Conservation (phyloP, 2,113 vertebrate species). For the Cryptomyrus ogoouensis region DNA sequence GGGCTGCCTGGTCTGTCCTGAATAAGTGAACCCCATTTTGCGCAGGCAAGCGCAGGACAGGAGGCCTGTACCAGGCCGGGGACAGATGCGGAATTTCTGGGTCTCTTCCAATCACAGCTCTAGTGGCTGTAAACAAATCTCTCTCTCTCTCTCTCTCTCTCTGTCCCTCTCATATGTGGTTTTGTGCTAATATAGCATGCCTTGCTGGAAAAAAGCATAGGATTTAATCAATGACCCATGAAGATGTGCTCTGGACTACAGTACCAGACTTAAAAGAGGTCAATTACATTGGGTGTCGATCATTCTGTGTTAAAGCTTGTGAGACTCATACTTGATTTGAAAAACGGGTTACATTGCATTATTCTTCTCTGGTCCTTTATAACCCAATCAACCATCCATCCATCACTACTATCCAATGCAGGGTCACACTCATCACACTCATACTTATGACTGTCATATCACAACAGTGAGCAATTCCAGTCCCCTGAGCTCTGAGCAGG, state of each 20-base stretch:
- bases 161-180: background rate
- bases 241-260: background rate
- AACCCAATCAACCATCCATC: background rate
- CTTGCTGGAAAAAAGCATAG: background rate
- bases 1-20: background rate
- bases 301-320: background rate
- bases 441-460: background rate
- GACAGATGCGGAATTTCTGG: slow-evolving; percentile 53
- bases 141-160: background rate
- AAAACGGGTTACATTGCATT: background rate
- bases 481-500: background rate
- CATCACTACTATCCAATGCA: background rate
- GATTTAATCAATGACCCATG: background rate
- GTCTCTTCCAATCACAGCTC: background rate
- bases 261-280: background rate
- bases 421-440: background rate
- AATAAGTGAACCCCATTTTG: slow-evolving; percentile 50
- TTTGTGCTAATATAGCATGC: background rate
- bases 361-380: background rate
- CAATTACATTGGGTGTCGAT: background rate
- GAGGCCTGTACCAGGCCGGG: slow-evolving; percentile 49
- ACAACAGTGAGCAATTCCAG: background rate
- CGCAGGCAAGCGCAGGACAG: slow-evolving; percentile 44
- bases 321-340: background rate
- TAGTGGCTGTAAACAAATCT: background rate